Evolutionary conservation across 2,113 vertebrate genomes (phyloP), one percentile per base, ranked within the genome.

Genomic region (Prietella phreatophila): DNA sequence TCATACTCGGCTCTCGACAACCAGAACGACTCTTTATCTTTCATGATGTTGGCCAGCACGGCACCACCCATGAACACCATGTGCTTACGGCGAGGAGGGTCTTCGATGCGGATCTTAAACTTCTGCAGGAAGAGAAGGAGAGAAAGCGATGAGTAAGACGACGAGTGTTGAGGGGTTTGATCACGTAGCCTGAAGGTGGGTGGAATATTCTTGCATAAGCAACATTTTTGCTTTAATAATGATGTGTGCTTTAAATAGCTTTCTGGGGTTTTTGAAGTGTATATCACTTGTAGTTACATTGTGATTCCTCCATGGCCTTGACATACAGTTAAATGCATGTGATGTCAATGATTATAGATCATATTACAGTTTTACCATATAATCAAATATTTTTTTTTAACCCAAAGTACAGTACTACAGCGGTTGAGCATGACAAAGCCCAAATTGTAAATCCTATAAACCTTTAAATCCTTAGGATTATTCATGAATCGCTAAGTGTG

Each of bases 51-150:
- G 42, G 93, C 93, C 27, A 94, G 88, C 69, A 94, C 93, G 0
- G 93, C 93, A 0, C 93, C 93, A 0, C 93, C 93, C 85, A 94
- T 84, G 82, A 94, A 94, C 22, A 94, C 93, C 93, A 94, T 94
- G 91, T 94, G 93, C 87, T 94, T 94, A 61, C 93, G 86, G 2
- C 91, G 91, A 8, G 93, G 93, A 0, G 93, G 93, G 79, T 93
- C 93, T 86, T 94, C 93, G 1, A 94, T 94, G 25, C 93, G 93
- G 63, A 94, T 93, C 87, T 94, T 94, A 83, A 94, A 94, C 88
- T 93, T 94, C 93, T 94, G 88, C 30, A 36, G 36, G 14, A 14
- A 39, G 39, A 36, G 27, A 53, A 69, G 50, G 53, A 87, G 36
- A 33, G 50, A 67, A 30, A 53, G 20, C 1, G 47, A 84, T 13